These are phyloP conservation scores for Picathartes gymnocephalus DNA, from an alignment of 2,113 vertebrate genomes.

Conservation along the genomic window DNA sequence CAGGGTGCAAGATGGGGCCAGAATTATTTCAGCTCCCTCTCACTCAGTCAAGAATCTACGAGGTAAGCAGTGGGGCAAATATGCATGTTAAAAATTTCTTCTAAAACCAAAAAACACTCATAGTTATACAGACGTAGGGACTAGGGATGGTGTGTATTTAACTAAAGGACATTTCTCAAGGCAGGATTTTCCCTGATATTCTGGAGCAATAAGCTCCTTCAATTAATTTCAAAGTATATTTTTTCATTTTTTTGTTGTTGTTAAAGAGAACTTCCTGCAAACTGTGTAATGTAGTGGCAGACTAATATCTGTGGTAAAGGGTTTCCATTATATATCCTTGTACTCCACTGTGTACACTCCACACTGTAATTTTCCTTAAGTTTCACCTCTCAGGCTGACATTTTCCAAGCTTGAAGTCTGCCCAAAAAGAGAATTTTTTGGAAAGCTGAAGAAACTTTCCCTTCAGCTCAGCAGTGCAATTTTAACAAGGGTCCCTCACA, in stretches of 20 bases:
- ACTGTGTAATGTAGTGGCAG: not conserved
- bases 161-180: not conserved
- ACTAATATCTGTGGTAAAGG: not conserved
- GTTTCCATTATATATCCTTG: not conserved
- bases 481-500: slow-evolving; percentile 11
- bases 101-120: not conserved
- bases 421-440: not conserved
- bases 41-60: not conserved
- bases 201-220: not conserved
- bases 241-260: not conserved
- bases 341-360: not conserved
- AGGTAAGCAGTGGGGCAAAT: not conserved
- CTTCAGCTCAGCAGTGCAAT: not conserved
- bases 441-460: not conserved
- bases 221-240: not conserved
- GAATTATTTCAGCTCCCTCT: not conserved
- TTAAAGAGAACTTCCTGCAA: not conserved
- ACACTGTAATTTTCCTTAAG: not conserved
- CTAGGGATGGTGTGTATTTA: not conserved
- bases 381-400: not conserved
- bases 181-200: not conserved
- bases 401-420: not conserved
- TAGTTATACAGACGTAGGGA: not conserved
- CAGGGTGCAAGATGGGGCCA: not conserved
- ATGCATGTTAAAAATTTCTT: not conserved